Evolutionary conservation across 2,797 vertebrate species (phyloP), one percentile per base, ranked within the genome.

Genomic region (Chelidonichthys spinosus): DNA sequence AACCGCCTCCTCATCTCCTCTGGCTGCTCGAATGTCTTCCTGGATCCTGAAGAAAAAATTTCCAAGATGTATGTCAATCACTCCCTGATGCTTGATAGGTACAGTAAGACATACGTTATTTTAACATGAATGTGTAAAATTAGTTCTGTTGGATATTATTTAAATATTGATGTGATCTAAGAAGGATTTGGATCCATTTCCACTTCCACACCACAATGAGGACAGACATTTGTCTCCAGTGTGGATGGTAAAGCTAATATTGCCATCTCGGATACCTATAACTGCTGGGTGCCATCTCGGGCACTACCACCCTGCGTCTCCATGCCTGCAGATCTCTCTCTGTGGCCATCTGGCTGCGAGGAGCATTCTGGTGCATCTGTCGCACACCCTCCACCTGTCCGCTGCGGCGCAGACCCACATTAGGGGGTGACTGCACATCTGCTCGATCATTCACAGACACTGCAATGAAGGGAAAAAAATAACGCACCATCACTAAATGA

Each of bases 331-430:
- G 93, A 87, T 99, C 97, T 58, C 97, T 91, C 85, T 99, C 97
- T 0, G 97, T 98, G 63, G 98, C 97, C 79, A 99, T 99, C 83
- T 99, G 97, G 92, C 98, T 98, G 18, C 96, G 96, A 0, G 97
- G 97, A 7, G 98, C 96, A 6, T 98, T 99, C 82, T 97, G 97
- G 85, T 99, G 98, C 97, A 98, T 98, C 83, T 99, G 98, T 17
- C 97, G 95, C 15, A 99, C 97, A 0, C 97, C 97, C 90, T 99
- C 98, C 77, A 98, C 97, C 88, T 99, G 98, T 9, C 97, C 97
- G 2, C 97, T 98, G 39, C 97, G 97, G 5, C 97, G 95, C 60
- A 98, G 92, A 6, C 97, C 98, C 44, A 98, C 98, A 58, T 97
- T 98, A 36, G 98, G 96, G 1, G 97, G 95, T 1, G 97, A 98